These are phyloP conservation scores for Macrobrachium nipponense DNA, from an alignment of 1,140 invertebrate genomes.

Conservation along the genomic window DNA sequence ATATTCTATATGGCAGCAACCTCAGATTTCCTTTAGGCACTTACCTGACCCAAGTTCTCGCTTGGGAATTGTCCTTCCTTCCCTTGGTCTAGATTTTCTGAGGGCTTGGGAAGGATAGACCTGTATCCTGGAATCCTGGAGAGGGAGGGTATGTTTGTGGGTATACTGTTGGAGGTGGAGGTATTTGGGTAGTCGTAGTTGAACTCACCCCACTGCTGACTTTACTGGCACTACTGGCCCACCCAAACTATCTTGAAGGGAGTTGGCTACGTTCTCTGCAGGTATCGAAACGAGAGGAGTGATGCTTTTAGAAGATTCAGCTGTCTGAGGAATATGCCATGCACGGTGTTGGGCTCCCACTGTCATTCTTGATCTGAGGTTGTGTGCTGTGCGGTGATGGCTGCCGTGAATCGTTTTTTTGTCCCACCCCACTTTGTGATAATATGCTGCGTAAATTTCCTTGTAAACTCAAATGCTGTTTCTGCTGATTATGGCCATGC, in stretches of 20 bases:
- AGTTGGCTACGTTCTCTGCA: constrained; percentile 60
- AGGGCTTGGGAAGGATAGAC: constrained; percentile 56
- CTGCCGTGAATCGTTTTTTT: constrained; percentile 62
- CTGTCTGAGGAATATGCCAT: constrained; percentile 63
- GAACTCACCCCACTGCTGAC: constrained; percentile 55
- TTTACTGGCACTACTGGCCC: constrained; percentile 45
- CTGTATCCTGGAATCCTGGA: constrained; percentile 52
- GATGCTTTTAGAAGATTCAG: constrained; percentile 35
- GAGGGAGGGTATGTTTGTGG: constrained; percentile 46
- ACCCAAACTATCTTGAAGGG: constrained; percentile 63
- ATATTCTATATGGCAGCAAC: constrained; percentile 11
- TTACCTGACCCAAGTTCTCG: constrained; percentile 50
- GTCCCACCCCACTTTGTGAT: constrained; percentile 51
- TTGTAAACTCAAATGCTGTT: constrained; percentile 38
- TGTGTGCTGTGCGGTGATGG: constrained; percentile 66
- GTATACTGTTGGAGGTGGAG: constrained; percentile 11
- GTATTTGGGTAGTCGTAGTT: constrained; percentile 38
- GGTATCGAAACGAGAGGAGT: constrained; percentile 63
- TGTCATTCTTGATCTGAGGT: constrained; percentile 65
- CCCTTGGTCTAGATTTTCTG: constrained; percentile 4
- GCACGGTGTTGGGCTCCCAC: constrained; percentile 61
- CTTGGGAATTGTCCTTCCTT: constrained; percentile 23
- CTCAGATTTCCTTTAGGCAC: background rate
- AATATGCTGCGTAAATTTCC: constrained; percentile 53
- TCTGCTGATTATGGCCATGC: constrained; percentile 65